These are phyloP conservation scores for Denticeps clupeoides DNA, from an alignment of 2,797 vertebrate genomes.

Conservation along the genomic window DNA sequence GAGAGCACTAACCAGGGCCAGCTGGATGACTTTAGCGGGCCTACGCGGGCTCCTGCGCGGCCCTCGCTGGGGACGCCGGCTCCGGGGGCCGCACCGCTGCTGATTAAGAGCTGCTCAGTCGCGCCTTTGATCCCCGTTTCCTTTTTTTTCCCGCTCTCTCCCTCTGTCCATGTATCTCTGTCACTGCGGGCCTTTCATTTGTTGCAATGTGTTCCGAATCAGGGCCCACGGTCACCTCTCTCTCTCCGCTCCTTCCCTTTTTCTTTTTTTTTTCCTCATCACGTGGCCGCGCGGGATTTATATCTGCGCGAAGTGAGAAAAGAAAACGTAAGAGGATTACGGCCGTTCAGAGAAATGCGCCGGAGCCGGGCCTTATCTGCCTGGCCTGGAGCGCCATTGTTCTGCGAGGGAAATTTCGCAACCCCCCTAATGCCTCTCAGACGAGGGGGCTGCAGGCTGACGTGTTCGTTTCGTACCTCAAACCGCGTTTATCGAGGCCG, in stretches of 20 bases:
- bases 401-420: conserved; percentile 8
- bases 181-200: conserved; percentile 31
- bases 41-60: conserved; percentile 21
- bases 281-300: conserved; percentile 19
- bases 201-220: conserved; percentile 39
- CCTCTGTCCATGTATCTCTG: conserved; percentile 33
- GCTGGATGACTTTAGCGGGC: conserved; percentile 23
- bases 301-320: conserved; percentile 22
- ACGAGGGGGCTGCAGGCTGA: no score
- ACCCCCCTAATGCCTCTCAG: no score
- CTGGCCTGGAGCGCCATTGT: conserved; percentile 9
- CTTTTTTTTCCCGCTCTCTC: conserved; percentile 21
- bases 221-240: no score
- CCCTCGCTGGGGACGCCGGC: conserved; percentile 4
- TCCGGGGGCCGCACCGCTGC: conserved; percentile 26
- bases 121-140: conserved; percentile 31
- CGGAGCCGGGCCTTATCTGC: conserved; percentile 13
- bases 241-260: no score
- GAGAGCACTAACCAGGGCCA: conserved; percentile 29
- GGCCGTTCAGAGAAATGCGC: conserved; percentile 16
- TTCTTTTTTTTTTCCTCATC: conserved; percentile 1
- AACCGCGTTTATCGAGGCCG: no score
- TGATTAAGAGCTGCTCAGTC: conserved; percentile 31
- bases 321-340: conserved; percentile 25
- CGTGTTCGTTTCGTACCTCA: no score